A percentile compares a stretch with the other conserved stretches of the same genome.
These are phyloP conservation scores for Eulacestoma nigropectus DNA, from an alignment of 2,113 vertebrate species.

Conservation along the genomic window DNA sequence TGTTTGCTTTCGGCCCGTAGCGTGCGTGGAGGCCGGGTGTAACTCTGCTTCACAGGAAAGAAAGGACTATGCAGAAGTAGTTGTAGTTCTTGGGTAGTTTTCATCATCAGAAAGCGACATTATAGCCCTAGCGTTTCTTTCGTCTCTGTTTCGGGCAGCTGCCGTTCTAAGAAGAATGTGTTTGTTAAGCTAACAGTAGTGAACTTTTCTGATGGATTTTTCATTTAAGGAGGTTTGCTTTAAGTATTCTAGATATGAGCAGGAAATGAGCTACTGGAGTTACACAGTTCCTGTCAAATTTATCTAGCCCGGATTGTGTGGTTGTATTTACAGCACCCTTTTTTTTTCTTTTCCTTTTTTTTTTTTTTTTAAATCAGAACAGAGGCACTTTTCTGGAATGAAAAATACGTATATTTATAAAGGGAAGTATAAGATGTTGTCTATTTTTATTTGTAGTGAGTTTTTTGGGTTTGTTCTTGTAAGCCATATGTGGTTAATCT, in stretches of 20 bases:
- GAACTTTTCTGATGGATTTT: not conserved
- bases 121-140: not conserved
- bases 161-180: not conserved
- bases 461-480: not conserved
- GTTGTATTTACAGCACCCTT: not conserved
- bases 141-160: not conserved
- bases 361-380: not conserved
- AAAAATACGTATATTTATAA: not conserved
- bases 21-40: not conserved
- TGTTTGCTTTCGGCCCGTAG: not conserved
- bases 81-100: conserved; percentile 61
- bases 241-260: not conserved
- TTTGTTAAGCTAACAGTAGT: not conserved
- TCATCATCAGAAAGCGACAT: conserved; percentile 64
- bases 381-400: not conserved
- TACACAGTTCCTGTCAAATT: conserved; percentile 47
- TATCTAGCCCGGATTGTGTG: not conserved
- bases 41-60: conserved; percentile 24
- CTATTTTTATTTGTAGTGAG: not conserved
- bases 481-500: not conserved
- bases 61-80: conserved; percentile 48
- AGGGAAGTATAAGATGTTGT: not conserved
- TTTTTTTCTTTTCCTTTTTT: not conserved
- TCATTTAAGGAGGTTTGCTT: not conserved
- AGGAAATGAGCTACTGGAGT: conserved; percentile 11